Conservation (phyloP, 1,140 invertebrate species). For the Camponotus vicinus region DNA sequence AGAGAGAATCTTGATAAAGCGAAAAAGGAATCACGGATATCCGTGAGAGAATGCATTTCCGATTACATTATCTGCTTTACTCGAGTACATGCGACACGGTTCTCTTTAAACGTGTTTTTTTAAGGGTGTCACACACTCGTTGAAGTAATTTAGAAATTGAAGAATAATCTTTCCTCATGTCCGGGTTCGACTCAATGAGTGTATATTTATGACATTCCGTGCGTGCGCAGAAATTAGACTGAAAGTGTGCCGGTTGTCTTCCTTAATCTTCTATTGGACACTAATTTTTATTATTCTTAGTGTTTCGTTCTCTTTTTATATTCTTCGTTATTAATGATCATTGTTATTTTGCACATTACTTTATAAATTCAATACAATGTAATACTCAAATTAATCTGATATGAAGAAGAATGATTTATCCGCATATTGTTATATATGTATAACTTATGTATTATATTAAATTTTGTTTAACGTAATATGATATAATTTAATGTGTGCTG, state of each 20-base stretch:
- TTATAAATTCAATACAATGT: background rate
- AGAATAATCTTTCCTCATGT: background rate
- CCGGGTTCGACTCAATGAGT: background rate
- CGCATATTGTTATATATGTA: background rate
- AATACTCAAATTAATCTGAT: background rate
- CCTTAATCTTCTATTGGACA: background rate
- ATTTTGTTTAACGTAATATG: background rate
- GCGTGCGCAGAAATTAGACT: constrained; percentile 11
- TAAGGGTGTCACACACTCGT: background rate
- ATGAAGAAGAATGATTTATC: background rate
- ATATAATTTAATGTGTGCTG: background rate
- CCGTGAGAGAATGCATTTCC: constrained; percentile 1
- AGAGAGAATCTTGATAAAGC: background rate
- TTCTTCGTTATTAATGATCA: background rate
- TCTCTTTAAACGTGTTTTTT: constrained; percentile 9
- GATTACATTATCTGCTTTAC: constrained; percentile 31
- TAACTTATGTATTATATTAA: background rate
- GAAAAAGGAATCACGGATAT: constrained; percentile 25
- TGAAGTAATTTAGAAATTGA: background rate
- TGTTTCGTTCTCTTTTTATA: background rate
- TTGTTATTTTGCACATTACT: background rate
- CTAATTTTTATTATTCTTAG: background rate
- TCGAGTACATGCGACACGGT: background rate
- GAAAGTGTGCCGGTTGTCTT: constrained; percentile 5
- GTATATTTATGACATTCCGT: background rate